Percentiles rank a stretch among this genome's conserved stretches.
Conservation (phyloP, 2,797 vertebrate species). For the Vireo griseus region DNA sequence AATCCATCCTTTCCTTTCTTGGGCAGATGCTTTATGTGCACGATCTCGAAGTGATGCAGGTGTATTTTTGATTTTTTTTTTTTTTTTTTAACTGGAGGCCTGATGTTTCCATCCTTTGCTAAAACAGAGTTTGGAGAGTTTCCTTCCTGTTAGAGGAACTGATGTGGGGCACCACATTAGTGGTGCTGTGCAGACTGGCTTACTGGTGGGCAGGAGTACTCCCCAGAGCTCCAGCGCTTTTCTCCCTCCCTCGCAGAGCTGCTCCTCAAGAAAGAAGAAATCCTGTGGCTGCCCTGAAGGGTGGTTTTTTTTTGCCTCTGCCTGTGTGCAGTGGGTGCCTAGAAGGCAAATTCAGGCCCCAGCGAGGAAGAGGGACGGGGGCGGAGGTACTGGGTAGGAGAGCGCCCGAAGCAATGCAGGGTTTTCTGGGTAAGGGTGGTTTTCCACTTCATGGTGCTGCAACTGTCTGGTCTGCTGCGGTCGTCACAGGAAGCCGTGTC, state of each 20-base stretch:
- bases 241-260: background rate
- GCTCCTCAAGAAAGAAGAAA: slow-evolving; percentile 3
- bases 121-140: background rate
- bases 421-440: slow-evolving; percentile 30
- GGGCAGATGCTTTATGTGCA: background rate
- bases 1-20: background rate
- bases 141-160: background rate
- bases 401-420: background rate
- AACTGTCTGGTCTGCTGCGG: background rate
- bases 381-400: background rate
- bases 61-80: background rate
- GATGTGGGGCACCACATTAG: background rate
- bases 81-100: background rate
- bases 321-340: background rate
- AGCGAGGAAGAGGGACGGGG: background rate
- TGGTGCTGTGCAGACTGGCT: background rate
- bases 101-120: background rate
- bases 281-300: background rate
- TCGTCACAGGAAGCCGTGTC: background rate
- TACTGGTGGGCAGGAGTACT: background rate
- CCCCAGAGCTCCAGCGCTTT: background rate
- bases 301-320: background rate
- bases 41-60: background rate
- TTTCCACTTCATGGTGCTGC: slow-evolving; percentile 21
- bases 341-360: background rate